These are phyloP conservation scores for Monopis laevigella DNA, from an alignment of 2,888 invertebrate species.

Conservation along the genomic window DNA sequence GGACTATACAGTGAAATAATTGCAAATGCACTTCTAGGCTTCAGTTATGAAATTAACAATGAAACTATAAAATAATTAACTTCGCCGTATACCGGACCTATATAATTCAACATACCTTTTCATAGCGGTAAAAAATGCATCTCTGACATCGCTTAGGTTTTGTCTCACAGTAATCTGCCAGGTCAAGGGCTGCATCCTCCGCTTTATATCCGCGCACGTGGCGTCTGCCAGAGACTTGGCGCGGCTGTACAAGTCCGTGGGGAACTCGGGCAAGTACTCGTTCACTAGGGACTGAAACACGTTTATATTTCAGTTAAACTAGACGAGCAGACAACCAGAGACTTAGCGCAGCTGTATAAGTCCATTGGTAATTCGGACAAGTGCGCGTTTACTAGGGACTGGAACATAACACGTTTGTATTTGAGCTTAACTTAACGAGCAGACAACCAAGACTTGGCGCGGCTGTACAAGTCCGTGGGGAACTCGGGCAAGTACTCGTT, in stretches of 20 bases:
- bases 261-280: constrained; percentile 39
- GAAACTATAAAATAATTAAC: too few species aligned
- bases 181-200: constrained; percentile 41
- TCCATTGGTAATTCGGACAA: too few species aligned
- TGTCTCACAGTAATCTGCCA: constrained; percentile 46
- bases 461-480: constrained; percentile 35
- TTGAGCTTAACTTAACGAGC: too few species aligned
- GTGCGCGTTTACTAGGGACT: too few species aligned
- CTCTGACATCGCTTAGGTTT: constrained; percentile 67
- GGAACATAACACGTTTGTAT: too few species aligned
- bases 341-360: too few species aligned
- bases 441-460: constrained; percentile 37
- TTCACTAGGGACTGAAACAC: constrained; percentile 33
- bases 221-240: constrained; percentile 39
- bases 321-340: too few species aligned
- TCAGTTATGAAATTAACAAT: too few species aligned
- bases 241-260: constrained; percentile 33
- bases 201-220: constrained; percentile 43
- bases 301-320: neutral
- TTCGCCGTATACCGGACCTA: too few species aligned
- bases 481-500: constrained; percentile 39
- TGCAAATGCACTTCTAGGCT: too few species aligned
- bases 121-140: constrained; percentile 69
- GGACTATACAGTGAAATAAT: too few species aligned
- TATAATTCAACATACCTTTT: constrained; percentile 61